These are phyloP conservation scores for Vanacampus margaritifer DNA, from an alignment of 2,113 vertebrate genomes.

Conservation along the genomic window DNA sequence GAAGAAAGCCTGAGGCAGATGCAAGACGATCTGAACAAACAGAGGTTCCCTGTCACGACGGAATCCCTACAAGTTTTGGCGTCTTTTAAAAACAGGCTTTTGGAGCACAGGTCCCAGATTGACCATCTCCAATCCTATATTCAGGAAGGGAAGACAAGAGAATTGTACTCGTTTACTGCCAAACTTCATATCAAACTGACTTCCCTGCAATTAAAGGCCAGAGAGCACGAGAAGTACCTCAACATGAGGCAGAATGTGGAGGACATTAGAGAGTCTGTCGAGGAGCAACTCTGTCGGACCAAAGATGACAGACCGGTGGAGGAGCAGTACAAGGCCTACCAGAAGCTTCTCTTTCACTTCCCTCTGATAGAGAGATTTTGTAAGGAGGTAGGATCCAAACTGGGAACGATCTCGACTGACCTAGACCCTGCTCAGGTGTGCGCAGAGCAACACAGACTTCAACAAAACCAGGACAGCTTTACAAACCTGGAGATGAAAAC, in stretches of 20 bases:
- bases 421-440: constrained; percentile 72
- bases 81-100: constrained; percentile 53
- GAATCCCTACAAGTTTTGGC: constrained; percentile 53
- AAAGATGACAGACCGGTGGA: constrained; percentile 52
- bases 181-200: constrained; percentile 70
- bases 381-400: constrained; percentile 61
- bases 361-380: constrained; percentile 68
- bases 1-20: constrained; percentile 72
- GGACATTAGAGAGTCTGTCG: constrained; percentile 63
- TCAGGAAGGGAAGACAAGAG: constrained; percentile 52
- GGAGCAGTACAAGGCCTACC: constrained; percentile 64
- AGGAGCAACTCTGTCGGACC: constrained; percentile 60
- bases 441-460: constrained; percentile 70
- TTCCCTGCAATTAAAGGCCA: constrained; percentile 53
- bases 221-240: constrained; percentile 69
- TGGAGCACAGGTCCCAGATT: constrained; percentile 62
- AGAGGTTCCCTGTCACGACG: constrained; percentile 63
- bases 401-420: constrained; percentile 67
- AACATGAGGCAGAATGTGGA: constrained; percentile 70
- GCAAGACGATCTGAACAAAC: constrained; percentile 41
- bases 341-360: constrained; percentile 70
- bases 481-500: constrained; percentile 58
- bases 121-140: constrained; percentile 56
- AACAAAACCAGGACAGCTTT: constrained; percentile 57
- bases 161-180: constrained; percentile 52